Base-by-base conservation (phyloP, 2,797 vertebrate species). In the Pelochelys cantorii region DNA sequence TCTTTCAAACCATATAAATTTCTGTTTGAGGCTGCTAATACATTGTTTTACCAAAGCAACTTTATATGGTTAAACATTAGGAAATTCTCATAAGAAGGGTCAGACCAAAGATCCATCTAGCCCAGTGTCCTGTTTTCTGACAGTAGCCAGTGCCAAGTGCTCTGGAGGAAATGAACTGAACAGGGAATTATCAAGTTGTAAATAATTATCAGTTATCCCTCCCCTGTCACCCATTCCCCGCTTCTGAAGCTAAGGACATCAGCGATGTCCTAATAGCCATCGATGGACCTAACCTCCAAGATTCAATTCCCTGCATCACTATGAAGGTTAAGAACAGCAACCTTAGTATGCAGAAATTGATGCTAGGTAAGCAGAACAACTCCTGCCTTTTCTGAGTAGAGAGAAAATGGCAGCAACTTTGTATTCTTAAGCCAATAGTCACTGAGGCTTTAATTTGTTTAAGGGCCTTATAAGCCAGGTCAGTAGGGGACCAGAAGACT, bases 301-400 rank as follows among this genome's bases (percentile, higher is more conserved):
- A 96, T 94, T 93, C 0, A 83, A 82, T 91, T 71, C 52, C 78
- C 75, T 57, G 57, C 29, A 37, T 78, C 13, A 0, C 78, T 83
- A 71, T 34, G 53, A 84, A 90, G 84, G 80, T 88, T 4, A 31
- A 80, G 56, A 17, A 75, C 93, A 96, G 82, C 78, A 75, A 59
- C 78, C 79, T 53, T 77, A 86, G 94, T 85, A 42, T 53, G 1
- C 84, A 85, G 56, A 94, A 95, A 25, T n/a, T 13, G 27, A 81
- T 93, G 62, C 15, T 56, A 78, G 57, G 10, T 57, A 95, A 94
- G 86, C 75, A 88, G 93, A 96, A 57, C 88, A 89, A 60, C 83
- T 93, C 77, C 91, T 60, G 31, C 54, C 22, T 53, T 81, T 83
- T 84, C 1, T 1, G 53, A 14, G 0, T 0, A 85, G 81, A 78